Conservation (phyloP, 2,888 invertebrate genomes). For the Seladonia tumulorum region DNA sequence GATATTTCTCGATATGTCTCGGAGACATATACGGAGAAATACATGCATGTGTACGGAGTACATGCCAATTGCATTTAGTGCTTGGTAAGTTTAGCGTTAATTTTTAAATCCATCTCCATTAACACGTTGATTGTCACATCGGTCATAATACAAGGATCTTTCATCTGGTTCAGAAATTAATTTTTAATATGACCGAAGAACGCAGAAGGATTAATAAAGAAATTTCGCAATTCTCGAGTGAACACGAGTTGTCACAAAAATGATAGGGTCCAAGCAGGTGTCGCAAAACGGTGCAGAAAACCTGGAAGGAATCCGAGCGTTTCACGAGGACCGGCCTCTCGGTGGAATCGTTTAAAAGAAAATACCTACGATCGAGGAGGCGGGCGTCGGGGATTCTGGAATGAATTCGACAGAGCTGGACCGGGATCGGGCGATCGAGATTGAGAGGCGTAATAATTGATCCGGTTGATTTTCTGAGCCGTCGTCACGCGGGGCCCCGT, state of each 20-base stretch:
- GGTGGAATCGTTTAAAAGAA: not conserved
- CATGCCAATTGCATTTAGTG: too few relatives aligned
- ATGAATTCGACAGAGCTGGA: conserved; percentile 8
- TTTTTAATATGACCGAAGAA: not conserved
- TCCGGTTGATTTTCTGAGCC: conserved; percentile 50
- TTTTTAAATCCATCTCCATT: not conserved
- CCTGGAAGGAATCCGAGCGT: not conserved
- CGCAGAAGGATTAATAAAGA: too few relatives aligned
- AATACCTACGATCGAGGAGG: not conserved
- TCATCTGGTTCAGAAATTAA: not conserved
- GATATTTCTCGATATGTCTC: too few relatives aligned
- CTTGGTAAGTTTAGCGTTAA: too few relatives aligned
- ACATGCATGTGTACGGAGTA: too few relatives aligned
- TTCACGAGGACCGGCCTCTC: not conserved
- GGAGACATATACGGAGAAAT: too few relatives aligned
- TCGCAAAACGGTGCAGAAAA: too few relatives aligned
- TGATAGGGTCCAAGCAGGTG: too few relatives aligned
- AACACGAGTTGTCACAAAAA: too few relatives aligned
- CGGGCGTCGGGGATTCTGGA: not conserved
- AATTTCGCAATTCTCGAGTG: too few relatives aligned
- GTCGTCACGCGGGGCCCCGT: conserved; percentile 45
- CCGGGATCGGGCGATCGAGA: conserved; percentile 24
- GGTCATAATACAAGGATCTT: too few relatives aligned
- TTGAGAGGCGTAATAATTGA: conserved; percentile 58
- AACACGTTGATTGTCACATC: too few relatives aligned